Base-by-base conservation (phyloP, 2,113 vertebrate species). In the Pygoscelis adeliae region DNA sequence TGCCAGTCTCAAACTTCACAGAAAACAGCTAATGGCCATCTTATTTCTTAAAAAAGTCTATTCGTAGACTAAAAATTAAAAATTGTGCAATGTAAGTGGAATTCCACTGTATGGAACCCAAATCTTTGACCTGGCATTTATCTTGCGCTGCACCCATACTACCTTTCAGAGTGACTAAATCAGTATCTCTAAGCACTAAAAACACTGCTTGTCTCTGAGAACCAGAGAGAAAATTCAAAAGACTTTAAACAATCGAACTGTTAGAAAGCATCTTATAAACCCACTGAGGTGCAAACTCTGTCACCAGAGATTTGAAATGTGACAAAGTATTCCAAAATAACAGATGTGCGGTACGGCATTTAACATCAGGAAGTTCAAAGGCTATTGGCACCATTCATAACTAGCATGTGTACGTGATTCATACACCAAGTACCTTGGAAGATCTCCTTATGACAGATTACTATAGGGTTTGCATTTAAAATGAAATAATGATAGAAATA, bases 21-120 rank as follows among this genome's bases (percentile, higher is more conserved):
- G 18, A 61, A 89, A 66, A 52, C 0, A 74, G 22, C 13, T 62
- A 76, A 38, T 4, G 18, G 20, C 2, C 32, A 62, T n/a, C 10
- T 73, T 81, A 6, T 30, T 74, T 89, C n/a, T 56, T 76, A 8
- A 9, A 61, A 79, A 53, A 50, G 12, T 15, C 36, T 66, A 25
- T 53, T 6, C 44, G 34, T 30, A 65, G 29, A 62, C 15, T 26
- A 38, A n/a, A 71, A 42, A 42, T 4, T 17, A 16, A n/a, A 38
- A 61, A 22, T 0, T 15, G 23, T 3, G 11, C 25, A 36, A 23
- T 8, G 0, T 10, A 47, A 73, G 32, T 47, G 16, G 10, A 72
- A 83, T 53, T 86, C 5, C 26, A 67, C 5, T 18, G 18, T 38
- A 47, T 0, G 2, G 42, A 91, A 84, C 11, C 6, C 42, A 53